These are phyloP conservation scores for Galeruca laticollis DNA, from an alignment of 2,888 invertebrate genomes.

Conservation along the genomic window DNA sequence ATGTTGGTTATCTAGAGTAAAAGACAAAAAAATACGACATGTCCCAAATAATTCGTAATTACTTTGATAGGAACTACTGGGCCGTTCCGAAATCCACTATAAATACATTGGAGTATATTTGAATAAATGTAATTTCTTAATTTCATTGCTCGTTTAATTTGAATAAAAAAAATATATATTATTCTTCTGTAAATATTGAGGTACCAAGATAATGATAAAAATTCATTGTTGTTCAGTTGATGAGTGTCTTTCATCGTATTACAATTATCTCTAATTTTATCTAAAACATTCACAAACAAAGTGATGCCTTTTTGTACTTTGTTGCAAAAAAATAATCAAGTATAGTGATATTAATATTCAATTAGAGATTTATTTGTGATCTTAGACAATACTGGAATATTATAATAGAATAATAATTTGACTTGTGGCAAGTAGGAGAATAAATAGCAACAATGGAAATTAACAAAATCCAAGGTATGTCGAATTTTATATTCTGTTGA, in stretches of 20 bases:
- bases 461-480: too few species aligned
- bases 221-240: neutral
- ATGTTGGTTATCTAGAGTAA: too few species aligned
- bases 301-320: neutral
- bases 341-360: neutral
- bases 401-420: too few species aligned
- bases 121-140: neutral
- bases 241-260: constrained; percentile 5
- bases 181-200: neutral
- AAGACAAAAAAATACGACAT: too few species aligned
- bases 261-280: neutral
- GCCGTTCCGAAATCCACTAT: too few species aligned
- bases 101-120: neutral
- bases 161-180: neutral
- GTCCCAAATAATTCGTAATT: too few species aligned
- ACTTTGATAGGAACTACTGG: too few species aligned
- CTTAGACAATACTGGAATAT: neutral
- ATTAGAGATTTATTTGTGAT: neutral
- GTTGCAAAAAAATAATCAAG: neutral
- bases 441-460: too few species aligned
- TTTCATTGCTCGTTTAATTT: neutral
- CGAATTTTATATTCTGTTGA: too few species aligned
- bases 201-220: neutral
- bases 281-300: constrained; percentile 1
- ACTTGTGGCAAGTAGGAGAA: neutral